A percentile compares a stretch with the other conserved stretches of the same genome.
Conservation (phyloP, 1,140 invertebrate genomes). For the Zaprionus kolodkinae region DNA sequence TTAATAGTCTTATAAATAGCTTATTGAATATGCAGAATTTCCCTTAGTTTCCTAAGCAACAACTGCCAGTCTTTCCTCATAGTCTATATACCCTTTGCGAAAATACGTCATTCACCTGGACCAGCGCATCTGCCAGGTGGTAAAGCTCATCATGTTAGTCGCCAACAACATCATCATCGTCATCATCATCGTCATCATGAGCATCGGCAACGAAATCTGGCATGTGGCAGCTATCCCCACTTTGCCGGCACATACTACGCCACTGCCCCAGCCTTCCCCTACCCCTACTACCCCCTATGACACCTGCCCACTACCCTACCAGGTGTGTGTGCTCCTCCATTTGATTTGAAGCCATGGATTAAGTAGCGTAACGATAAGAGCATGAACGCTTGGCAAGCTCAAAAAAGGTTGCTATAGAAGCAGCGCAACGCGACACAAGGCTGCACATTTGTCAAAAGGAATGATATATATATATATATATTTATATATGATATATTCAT, state of each 20-base stretch:
- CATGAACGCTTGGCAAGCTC: constrained; percentile 28
- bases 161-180: constrained; percentile 5
- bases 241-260: not conserved
- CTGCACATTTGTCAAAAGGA: constrained; percentile 41
- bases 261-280: no score
- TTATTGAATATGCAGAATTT: no score
- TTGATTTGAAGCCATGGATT: constrained; percentile 52
- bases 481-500: not conserved
- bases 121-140: constrained; percentile 22
- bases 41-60: no score
- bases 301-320: not conserved
- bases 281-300: no score
- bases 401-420: constrained; percentile 30
- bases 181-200: not conserved
- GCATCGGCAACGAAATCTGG: constrained; percentile 16
- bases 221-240: constrained; percentile 14
- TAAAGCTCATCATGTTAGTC: constrained; percentile 11
- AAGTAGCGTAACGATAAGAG: constrained; percentile 34
- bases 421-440: constrained; percentile 21
- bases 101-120: constrained; percentile 15
- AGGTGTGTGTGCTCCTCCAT: not conserved
- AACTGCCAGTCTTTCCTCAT: not conserved
- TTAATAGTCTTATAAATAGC: no score
- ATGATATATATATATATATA: not conserved
- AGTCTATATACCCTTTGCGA: not conserved